phyloP scores from a whole-genome alignment of 2,797 vertebrate genomes.

The Anguilla pacifica region DNA sequence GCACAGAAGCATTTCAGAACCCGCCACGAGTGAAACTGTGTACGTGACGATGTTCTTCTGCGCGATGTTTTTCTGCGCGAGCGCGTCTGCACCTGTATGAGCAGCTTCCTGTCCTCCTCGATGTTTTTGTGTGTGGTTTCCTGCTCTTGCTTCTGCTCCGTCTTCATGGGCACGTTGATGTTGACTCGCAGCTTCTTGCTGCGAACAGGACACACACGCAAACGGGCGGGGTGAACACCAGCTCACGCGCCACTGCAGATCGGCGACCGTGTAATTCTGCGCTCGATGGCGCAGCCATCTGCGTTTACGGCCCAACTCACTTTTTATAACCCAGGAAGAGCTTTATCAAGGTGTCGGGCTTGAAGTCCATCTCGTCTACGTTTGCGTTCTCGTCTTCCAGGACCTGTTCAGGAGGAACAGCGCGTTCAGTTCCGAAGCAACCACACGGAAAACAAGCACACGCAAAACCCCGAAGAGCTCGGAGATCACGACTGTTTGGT shows the following conservation, averaged over 20 bases:
- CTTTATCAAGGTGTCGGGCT: slow-evolving; percentile 96
- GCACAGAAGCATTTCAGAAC: background rate
- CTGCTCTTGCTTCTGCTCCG: slow-evolving; percentile 98
- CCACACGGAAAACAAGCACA: background rate
- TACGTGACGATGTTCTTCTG: background rate
- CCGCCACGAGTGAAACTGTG: background rate
- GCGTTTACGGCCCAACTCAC: slow-evolving; percentile 68
- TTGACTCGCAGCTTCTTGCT: slow-evolving; percentile 98
- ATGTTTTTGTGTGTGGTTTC: slow-evolving; percentile 99
- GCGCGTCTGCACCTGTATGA: slow-evolving; percentile 83
- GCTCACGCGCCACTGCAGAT: too few relatives aligned
- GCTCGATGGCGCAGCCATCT: too few relatives aligned
- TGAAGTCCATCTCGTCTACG: slow-evolving; percentile 94
- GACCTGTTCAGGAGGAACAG: slow-evolving; percentile 72
- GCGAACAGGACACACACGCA: slow-evolving; percentile 13
- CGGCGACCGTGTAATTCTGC: background rate
- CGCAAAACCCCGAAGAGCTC: background rate
- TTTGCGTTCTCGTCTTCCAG: slow-evolving; percentile 98
- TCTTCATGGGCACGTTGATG: slow-evolving; percentile 99
- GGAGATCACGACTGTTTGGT: background rate
- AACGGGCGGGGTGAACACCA: background rate
- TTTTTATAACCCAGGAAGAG: slow-evolving; percentile 98
- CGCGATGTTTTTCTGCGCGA: background rate
- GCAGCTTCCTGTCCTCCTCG: slow-evolving; percentile 94
- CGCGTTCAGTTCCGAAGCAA: background rate